phyloP scores from a whole-genome alignment of 2,113 vertebrate genomes.

The Spea multiplicata region DNA sequence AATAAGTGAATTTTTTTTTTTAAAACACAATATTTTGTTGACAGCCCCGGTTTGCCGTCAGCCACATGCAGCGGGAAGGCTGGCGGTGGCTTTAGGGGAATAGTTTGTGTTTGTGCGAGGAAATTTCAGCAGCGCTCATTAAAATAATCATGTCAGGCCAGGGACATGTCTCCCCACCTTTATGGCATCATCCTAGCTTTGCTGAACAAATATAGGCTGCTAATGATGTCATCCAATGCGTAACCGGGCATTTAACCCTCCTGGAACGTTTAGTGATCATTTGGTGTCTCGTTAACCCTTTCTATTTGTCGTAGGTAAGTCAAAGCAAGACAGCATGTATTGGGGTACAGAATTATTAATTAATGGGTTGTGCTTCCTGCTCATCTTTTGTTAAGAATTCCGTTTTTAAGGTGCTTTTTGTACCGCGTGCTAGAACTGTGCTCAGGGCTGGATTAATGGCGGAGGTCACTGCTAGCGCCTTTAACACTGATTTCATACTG shows the following conservation, averaged over 20 bases:
- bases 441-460: no score
- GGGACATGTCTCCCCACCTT: slow-evolving; percentile 23
- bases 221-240: slow-evolving; percentile 19
- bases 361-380: no score
- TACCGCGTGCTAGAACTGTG: no score
- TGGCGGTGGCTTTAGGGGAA: slow-evolving; percentile 28
- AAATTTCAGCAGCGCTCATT: slow-evolving; percentile 44
- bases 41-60: slow-evolving; percentile 37
- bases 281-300: background rate
- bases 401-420: no score
- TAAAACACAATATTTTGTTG: slow-evolving; percentile 32
- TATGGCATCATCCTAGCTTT: slow-evolving; percentile 30
- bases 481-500: no score
- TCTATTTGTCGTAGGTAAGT: no score
- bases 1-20: slow-evolving; percentile 42
- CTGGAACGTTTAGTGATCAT: background rate
- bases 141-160: slow-evolving; percentile 38
- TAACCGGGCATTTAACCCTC: slow-evolving; percentile 26
- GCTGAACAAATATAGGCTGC: slow-evolving; percentile 3
- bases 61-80: slow-evolving; percentile 23
- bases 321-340: no score
- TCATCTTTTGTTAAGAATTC: no score
- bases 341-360: no score
- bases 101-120: slow-evolving; percentile 37
- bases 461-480: no score